Evolutionary conservation across 1,140 invertebrate species (phyloP).

Genomic region (Penaeus vannamei): DNA sequence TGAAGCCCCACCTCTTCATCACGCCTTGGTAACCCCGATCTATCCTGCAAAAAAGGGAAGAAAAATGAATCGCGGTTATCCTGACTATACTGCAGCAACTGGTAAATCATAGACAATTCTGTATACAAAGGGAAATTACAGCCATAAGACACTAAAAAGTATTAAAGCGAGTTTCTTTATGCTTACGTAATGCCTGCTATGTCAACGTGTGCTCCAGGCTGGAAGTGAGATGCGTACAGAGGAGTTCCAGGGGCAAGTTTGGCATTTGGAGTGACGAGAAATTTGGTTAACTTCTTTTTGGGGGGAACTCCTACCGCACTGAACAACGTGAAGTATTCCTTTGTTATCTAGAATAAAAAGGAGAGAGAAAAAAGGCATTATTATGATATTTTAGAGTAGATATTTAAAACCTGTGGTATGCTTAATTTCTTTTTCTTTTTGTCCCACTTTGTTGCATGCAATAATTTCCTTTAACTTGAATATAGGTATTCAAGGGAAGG

Average conservation of each 20-base stretch:
- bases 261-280: constrained; percentile 89
- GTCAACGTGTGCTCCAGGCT: constrained; percentile 92
- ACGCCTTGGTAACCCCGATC: constrained; percentile 99
- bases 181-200: constrained; percentile 91
- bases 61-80: not conserved
- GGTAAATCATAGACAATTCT: not conserved
- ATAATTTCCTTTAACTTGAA: no score
- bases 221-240: constrained; percentile 90
- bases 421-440: no score
- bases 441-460: no score
- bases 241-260: constrained; percentile 91
- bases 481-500: no score
- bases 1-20: constrained; percentile 95
- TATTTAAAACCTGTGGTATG: no score
- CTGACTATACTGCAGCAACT: not conserved
- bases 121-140: not conserved
- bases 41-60: constrained; percentile 77
- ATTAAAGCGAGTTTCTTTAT: not conserved
- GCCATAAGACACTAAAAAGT: not conserved
- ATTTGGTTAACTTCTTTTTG: constrained; percentile 87
- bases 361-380: constrained; percentile 42
- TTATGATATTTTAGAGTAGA: not conserved
- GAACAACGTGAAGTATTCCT: constrained; percentile 92
- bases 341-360: constrained; percentile 79
- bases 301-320: constrained; percentile 88